A percentile compares a stretch with the other conserved stretches of the same genome.
These are phyloP conservation scores for Muscicapa striata DNA, from an alignment of 2,797 vertebrate genomes.

Conservation along the genomic window DNA sequence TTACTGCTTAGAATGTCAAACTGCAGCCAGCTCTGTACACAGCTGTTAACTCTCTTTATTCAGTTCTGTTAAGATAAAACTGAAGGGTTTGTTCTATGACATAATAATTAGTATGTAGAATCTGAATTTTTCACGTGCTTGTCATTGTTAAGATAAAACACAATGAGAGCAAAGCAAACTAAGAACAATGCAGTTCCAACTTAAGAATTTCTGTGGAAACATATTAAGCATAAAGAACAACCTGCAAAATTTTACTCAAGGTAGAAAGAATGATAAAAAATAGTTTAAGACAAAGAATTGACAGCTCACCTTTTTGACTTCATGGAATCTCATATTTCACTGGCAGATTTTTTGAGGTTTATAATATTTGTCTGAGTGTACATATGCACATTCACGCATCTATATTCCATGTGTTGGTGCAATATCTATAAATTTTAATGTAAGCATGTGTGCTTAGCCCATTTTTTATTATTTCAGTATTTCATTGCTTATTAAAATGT, in stretches of 20 bases:
- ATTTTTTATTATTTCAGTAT: background rate
- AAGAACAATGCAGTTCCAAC: background rate
- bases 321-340: background rate
- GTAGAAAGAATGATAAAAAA: background rate
- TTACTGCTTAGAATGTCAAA: background rate
- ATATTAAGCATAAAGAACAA: background rate
- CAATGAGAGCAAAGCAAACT: background rate
- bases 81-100: background rate
- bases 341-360: background rate
- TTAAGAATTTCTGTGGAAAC: background rate
- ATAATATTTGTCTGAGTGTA: accelerated
- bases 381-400: accelerated
- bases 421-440: background rate
- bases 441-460: background rate
- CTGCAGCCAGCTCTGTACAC: background rate
- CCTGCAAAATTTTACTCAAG: background rate
- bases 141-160: background rate
- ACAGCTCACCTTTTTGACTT: background rate
- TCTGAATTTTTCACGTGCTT: background rate
- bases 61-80: background rate
- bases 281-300: background rate
- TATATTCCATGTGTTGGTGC: background rate
- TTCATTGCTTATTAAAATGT: background rate
- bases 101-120: background rate
- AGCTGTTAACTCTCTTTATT: background rate